Base-by-base conservation (phyloP, 2,888 invertebrate species). In the Melieria picta region DNA sequence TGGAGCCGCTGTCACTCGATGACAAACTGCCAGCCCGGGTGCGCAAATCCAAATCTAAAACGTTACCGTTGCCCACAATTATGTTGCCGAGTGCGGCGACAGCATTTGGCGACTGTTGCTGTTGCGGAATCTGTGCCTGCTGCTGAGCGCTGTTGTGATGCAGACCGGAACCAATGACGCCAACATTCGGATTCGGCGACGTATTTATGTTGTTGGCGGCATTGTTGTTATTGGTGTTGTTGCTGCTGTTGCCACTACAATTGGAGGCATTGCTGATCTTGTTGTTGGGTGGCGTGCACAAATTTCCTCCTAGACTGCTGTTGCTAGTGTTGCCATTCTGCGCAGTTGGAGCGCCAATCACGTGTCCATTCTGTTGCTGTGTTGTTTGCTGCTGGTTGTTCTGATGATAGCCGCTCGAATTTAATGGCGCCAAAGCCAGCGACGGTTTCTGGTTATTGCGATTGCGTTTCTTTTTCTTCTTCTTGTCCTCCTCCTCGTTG, bases 11-110 rank as follows among this genome's bases (percentile, higher is more conserved):
- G 78, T 91, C 93, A 30, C 91, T 93, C 76, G 93, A 93, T 10
- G 94, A 94, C 43, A 94, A 85, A 78, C 94, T 93, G 78, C 93
- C 93, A 68, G 94, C 91, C 60, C 94, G 89, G 47, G 91, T 88
- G 10, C 94, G 89, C 55, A 89, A 82, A 79, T 89, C 89, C 63
- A 83, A 79, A 69, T 82, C 82, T 72, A 83, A 74, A 7, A 82
- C 76, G 65, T 80, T 83, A 45, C 75, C 76, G 63, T 74, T 65
- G 42, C 75, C 75, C 58, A 78, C 75, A 9, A 80, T 72, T 30
- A 81, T 80, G 74, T 78, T 82, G 75, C 77, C 80, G 61, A 83
- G 56, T 1, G 80, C 75, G 67, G 76, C 78, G 48, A 77, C 78
- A 56, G 74, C 76, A 70, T 79, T 80, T n/a, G 78, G 74, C 67